phyloP scores from a whole-genome alignment of 2,888 invertebrate genomes.

The Aplocera efformata region DNA sequence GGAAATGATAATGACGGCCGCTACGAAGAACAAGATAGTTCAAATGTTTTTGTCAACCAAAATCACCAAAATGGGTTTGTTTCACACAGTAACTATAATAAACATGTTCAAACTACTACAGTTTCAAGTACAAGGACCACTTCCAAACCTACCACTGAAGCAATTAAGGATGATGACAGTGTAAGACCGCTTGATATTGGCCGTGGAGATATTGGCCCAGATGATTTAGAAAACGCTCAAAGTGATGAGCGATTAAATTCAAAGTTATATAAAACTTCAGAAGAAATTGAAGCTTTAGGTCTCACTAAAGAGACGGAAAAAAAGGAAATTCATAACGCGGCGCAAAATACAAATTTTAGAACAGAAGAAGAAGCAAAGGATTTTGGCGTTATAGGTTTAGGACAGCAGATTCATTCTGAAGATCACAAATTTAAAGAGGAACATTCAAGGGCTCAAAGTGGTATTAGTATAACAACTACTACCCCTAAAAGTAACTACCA shows the following conservation, averaged over 20 bases:
- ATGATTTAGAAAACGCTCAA: conserved; percentile 25
- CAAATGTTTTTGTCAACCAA: conserved; percentile 3
- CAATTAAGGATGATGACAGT: conserved; percentile 11
- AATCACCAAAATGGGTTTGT: conserved; percentile 1
- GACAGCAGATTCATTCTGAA: conserved; percentile 16
- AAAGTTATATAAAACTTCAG: conserved; percentile 19
- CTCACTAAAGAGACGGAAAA: conserved; percentile 19
- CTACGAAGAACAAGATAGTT: background rate
- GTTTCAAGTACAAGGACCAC: conserved; percentile 6
- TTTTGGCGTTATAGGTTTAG: conserved; percentile 22
- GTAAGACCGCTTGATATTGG: conserved; percentile 30
- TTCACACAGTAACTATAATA: background rate
- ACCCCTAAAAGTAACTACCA: conserved; percentile 12
- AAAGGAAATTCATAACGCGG: conserved; percentile 1
- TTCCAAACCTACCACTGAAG: conserved; percentile 5
- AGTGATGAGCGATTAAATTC: conserved; percentile 5
- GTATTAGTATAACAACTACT: conserved; percentile 1
- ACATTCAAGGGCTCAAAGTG: conserved; percentile 1
- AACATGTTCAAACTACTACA: background rate
- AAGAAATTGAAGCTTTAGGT: conserved; percentile 22
- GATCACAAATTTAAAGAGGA: conserved; percentile 7
- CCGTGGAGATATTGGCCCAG: conserved; percentile 41
- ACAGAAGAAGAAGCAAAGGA: conserved; percentile 4
- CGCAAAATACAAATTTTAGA: conserved; percentile 2
- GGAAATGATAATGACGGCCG: background rate